Conservation (phyloP, 2,797 vertebrate species). For the Molossus molossus region DNA sequence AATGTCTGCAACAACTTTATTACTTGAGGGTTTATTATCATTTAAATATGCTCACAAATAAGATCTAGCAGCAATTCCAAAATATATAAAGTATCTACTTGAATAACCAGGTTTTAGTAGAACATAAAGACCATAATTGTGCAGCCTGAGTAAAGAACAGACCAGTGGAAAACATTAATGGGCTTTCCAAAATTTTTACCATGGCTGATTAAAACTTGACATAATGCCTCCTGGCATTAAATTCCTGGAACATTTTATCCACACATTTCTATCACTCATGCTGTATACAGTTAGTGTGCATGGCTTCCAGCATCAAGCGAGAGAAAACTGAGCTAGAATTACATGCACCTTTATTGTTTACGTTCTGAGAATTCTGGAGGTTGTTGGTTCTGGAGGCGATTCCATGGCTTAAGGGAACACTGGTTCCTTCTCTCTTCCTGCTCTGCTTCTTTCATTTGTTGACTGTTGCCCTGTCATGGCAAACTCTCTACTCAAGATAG, state of each 20-base stretch:
- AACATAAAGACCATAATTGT: not conserved
- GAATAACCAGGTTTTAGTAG: not conserved
- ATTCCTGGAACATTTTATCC: not conserved
- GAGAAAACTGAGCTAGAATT: not conserved
- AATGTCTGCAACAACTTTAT: not conserved
- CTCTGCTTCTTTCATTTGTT: not conserved
- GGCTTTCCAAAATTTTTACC: conserved; percentile 29
- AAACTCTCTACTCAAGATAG: not conserved
- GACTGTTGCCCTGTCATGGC: not conserved
- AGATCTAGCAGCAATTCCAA: conserved; percentile 43
- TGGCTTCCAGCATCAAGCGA: not conserved
- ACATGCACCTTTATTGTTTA: not conserved
- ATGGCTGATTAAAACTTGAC: not conserved
- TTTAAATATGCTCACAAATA: conserved; percentile 40
- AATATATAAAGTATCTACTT: conserved; percentile 51
- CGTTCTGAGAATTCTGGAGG: not conserved
- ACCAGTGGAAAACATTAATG: not conserved
- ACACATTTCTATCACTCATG: not conserved
- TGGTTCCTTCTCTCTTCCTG: not conserved
- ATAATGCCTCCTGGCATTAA: not conserved
- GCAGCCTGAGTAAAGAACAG: not conserved
- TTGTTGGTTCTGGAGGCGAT: not conserved
- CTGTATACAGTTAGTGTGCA: not conserved
- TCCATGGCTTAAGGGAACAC: not conserved
- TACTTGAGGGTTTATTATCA: conserved; percentile 2